Conservation (phyloP, 1,140 invertebrate genomes). For the Macrocentrus cingulum region DNA sequence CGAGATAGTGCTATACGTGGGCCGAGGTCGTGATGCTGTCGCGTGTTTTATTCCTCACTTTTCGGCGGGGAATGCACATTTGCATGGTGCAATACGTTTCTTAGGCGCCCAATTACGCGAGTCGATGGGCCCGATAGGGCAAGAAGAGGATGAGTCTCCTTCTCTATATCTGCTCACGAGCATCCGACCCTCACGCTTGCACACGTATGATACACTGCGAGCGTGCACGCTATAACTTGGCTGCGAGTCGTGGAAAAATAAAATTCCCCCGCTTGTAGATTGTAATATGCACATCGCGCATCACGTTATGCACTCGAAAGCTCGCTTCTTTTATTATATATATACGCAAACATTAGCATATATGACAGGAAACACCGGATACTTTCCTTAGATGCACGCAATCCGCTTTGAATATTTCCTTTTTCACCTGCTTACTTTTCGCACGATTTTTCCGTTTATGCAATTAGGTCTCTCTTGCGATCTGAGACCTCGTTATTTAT, state of each 20-base stretch:
- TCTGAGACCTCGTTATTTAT: no score
- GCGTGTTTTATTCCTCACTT: slow-evolving; percentile 38
- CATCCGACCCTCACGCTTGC: slow-evolving; percentile 30
- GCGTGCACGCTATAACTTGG: slow-evolving; percentile 47
- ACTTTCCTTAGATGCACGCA: slow-evolving; percentile 13
- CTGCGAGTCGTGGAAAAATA: slow-evolving; percentile 4
- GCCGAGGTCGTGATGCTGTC: slow-evolving; percentile 18
- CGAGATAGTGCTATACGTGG: slow-evolving; percentile 7
- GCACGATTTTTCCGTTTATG: slow-evolving; percentile 19
- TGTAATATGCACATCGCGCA: background rate
- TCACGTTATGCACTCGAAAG: slow-evolving; percentile 20
- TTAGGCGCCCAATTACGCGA: slow-evolving; percentile 59
- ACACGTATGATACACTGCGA: slow-evolving; percentile 53
- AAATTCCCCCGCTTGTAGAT: background rate
- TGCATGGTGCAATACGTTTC: slow-evolving; percentile 59
- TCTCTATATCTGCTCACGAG: slow-evolving; percentile 10
- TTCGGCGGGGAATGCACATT: slow-evolving; percentile 46
- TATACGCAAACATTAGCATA: slow-evolving; percentile 8
- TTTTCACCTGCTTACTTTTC: slow-evolving; percentile 20
- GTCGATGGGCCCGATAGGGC: slow-evolving; percentile 53
- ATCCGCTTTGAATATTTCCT: slow-evolving; percentile 21
- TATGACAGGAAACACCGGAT: slow-evolving; percentile 18
- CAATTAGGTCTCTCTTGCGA: no score
- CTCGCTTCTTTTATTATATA: background rate
- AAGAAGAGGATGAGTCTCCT: slow-evolving; percentile 16